phyloP scores from a whole-genome alignment of 2,113 vertebrate genomes.

The Lophochroa leadbeateri region DNA sequence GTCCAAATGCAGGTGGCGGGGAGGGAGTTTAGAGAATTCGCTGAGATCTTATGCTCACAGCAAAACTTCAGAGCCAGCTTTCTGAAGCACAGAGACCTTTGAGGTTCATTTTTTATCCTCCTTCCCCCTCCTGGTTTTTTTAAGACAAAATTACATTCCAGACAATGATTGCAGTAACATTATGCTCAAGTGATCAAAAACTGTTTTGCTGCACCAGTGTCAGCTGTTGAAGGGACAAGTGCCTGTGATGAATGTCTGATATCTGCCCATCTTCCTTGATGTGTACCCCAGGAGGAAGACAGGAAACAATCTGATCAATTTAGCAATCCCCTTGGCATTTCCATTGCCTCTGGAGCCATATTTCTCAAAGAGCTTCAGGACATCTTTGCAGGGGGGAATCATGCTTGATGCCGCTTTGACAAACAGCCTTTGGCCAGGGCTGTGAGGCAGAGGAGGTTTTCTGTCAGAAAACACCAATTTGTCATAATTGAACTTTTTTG shows the following conservation, averaged over 20 bases:
- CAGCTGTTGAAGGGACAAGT: conserved; percentile 16
- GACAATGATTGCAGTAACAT: conserved; percentile 20
- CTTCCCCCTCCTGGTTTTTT: neutral
- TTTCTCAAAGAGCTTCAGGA: neutral
- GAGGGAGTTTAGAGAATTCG: neutral
- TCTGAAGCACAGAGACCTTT: neutral
- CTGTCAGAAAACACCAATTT: neutral
- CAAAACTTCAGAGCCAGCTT: neutral
- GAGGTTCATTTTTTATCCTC: neutral
- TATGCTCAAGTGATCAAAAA: conserved; percentile 26
- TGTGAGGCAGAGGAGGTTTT: neutral
- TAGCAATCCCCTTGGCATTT: neutral
- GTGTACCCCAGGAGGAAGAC: neutral
- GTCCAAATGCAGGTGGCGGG: neutral
- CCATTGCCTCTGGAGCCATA: accelerated
- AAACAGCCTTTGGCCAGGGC: neutral
- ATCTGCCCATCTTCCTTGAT: conserved; percentile 4
- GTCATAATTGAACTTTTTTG: neutral
- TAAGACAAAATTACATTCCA: neutral
- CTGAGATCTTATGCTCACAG: conserved; percentile 4
- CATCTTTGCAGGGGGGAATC: neutral
- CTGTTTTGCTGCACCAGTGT: neutral
- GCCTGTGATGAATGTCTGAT: conserved; percentile 27
- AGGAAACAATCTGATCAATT: neutral
- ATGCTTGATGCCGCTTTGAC: neutral